Evolutionary conservation across 2,113 vertebrate genomes (phyloP).

Genomic region (Macrotis lagotis): DNA sequence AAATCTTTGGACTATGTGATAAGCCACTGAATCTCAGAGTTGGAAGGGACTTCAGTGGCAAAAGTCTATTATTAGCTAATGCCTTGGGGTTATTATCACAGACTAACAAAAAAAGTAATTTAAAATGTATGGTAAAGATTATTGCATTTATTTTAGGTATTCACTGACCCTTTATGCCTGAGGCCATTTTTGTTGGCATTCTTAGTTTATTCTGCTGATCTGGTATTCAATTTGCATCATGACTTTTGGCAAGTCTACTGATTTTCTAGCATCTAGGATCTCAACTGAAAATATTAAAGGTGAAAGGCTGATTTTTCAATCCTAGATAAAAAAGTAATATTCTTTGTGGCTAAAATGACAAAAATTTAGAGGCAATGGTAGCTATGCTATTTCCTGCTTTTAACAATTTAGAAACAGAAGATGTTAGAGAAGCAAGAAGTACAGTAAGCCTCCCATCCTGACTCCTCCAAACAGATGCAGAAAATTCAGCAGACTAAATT

Average conservation of each 20-base stretch:
- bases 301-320: neutral
- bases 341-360: conserved; percentile 17
- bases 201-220: neutral
- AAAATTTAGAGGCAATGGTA: neutral
- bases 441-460: neutral
- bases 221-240: neutral
- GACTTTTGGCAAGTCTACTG: conserved; percentile 8
- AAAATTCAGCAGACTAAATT: neutral
- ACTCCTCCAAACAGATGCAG: neutral
- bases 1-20: neutral
- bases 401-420: neutral
- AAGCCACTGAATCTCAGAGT: neutral
- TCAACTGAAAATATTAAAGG: conserved; percentile 26
- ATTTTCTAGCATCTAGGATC: neutral
- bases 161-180: neutral
- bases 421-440: neutral
- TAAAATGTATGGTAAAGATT: neutral
- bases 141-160: neutral
- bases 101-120: neutral
- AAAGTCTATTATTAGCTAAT: neutral
- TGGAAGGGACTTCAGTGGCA: neutral
- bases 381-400: neutral
- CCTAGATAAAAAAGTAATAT: neutral
- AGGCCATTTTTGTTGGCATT: neutral
- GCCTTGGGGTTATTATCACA: neutral